Base-by-base conservation (phyloP, 2,797 vertebrate genomes). In the Nyctibius grandis region DNA sequence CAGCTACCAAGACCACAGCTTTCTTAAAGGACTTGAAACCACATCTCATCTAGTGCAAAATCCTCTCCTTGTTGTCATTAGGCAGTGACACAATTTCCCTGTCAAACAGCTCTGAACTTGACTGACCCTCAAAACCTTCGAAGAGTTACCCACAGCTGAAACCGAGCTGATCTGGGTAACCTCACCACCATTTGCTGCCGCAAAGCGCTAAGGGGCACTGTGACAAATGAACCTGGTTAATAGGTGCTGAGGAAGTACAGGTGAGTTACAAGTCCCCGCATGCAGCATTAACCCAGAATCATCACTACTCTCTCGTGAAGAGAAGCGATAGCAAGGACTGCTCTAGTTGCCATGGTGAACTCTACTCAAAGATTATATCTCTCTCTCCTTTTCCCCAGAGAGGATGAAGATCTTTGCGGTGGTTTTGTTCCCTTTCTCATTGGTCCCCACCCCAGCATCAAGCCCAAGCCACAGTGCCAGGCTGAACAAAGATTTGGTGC, bases 291-390 rank as follows among this genome's bases (percentile, higher is more conserved):
- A 64, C 93, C 90, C 65, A 13, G 63, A 60, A 85, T 67, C 89
- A 57, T 50, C 87, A 26, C 77, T 10, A 68, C 69, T 60, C 14
- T 91, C 88, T 85, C 61, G 1, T 57, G 64, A 92, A 2, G 2
- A 82, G 68, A 63, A 31, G 28, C 28, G 78, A 76, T 44, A 63
- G 44, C 76, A 69, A 70, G 70, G 36, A 67, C 74, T 75, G 78
- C 75, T 89, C 47, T 28, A 74, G 91, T 88, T 95, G 85, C 95
- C 89, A 91, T 85, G 85, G 94, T 88, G 91, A 95, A 6, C 87
- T 67, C 88, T 28, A 28, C 85, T 88, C 78, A 6, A 65, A 45
- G 64, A 19, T 0, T 75, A 42, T 28, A 34, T 51, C 61, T 15
- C 60, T 60, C 36, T 45, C 40, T 31, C 44, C 14, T 80, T 87